A percentile compares a stretch with the other conserved stretches of the same genome.
phyloP scores from a whole-genome alignment of 2,888 invertebrate genomes.

The Sarcophaga subvicina region DNA sequence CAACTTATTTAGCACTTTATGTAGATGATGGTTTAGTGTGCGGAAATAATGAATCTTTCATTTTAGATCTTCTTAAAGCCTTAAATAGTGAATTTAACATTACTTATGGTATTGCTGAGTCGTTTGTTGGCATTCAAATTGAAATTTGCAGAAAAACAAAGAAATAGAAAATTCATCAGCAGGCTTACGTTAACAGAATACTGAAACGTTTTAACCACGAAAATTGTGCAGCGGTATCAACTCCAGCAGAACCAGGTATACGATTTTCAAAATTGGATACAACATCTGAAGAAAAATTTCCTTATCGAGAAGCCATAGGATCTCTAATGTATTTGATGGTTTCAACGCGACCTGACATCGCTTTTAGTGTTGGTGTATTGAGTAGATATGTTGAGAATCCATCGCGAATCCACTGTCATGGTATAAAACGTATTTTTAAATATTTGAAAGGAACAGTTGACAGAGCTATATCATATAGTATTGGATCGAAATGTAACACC shows the following conservation, averaged over 20 bases:
- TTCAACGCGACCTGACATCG: constrained; percentile 41
- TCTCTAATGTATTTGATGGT: constrained; percentile 54
- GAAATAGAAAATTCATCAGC: constrained; percentile 37
- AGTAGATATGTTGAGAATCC: constrained; percentile 51
- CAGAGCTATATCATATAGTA: constrained; percentile 40
- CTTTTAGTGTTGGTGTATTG: constrained; percentile 46
- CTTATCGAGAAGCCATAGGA: constrained; percentile 53
- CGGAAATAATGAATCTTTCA: too few relatives aligned
- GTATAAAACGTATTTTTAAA: constrained; percentile 50
- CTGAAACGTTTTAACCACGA: constrained; percentile 40
- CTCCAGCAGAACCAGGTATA: constrained; percentile 42
- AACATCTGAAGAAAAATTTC: constrained; percentile 1
- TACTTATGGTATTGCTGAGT: constrained; percentile 35
- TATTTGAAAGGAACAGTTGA: constrained; percentile 44
- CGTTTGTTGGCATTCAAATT: constrained; percentile 50
- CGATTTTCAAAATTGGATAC: constrained; percentile 14
- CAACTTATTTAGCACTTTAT: constrained; percentile 62
- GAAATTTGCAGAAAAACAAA: constrained; percentile 6
- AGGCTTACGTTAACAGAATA: constrained; percentile 32
- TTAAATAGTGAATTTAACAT: constrained; percentile 55
- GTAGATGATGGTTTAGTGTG: too few relatives aligned
- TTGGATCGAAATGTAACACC: background rate
- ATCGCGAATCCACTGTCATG: constrained; percentile 38
- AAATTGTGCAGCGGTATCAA: constrained; percentile 27
- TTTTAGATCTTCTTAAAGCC: background rate